These are phyloP conservation scores for Cryptoblepharus egeriae DNA, from an alignment of 2,797 vertebrate species.

Conservation along the genomic window DNA sequence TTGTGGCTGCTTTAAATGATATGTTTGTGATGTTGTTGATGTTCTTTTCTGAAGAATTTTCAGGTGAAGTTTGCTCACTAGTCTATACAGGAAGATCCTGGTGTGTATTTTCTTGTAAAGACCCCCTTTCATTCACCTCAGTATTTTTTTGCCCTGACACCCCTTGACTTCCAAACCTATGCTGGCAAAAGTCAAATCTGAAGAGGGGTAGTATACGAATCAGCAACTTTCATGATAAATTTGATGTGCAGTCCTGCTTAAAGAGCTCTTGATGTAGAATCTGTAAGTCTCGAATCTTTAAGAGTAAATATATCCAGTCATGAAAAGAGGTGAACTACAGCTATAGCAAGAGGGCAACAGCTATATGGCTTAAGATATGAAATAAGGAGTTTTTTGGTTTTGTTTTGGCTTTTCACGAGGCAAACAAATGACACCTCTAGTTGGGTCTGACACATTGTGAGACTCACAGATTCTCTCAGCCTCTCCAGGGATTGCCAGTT, in stretches of 20 bases:
- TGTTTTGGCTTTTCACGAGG: conserved; percentile 54
- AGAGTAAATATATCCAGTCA: not conserved
- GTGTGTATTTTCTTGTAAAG: not conserved
- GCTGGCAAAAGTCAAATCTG: not conserved
- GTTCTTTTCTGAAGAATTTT: not conserved
- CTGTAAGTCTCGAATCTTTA: not conserved
- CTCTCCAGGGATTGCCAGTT: conserved; percentile 50
- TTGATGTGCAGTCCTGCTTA: not conserved
- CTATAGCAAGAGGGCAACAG: not conserved
- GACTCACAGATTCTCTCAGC: conserved; percentile 41
- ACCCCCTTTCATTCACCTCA: not conserved
- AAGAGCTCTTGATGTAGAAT: not conserved
- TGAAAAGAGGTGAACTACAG: not conserved
- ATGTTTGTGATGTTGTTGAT: not conserved
- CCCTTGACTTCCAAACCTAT: too few relatives aligned
- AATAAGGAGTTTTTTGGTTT: conserved; percentile 1
- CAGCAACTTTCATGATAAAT: not conserved
- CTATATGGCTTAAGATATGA: not conserved
- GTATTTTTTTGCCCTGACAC: not conserved
- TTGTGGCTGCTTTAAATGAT: too few relatives aligned
- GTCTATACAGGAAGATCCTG: not conserved
- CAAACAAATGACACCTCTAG: conserved; percentile 64
- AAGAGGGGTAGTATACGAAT: not conserved
- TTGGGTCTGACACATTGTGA: conserved; percentile 62
- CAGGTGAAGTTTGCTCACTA: not conserved